Base-by-base conservation (phyloP, 2,888 invertebrate species). In the Drosophila koepferae region DNA sequence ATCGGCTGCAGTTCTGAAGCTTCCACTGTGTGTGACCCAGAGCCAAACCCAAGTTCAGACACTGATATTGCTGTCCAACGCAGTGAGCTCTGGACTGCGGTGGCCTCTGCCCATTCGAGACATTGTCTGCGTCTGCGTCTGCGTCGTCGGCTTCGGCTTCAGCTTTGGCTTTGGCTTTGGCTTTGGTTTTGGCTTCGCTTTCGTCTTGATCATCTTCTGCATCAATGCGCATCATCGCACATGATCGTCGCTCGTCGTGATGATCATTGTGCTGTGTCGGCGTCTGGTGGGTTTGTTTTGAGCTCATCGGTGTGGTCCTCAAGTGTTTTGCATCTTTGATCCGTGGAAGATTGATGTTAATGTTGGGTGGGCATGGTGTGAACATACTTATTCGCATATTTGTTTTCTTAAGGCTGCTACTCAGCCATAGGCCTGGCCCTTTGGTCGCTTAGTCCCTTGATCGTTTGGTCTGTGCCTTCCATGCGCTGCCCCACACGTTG, bases 261-360 rank as follows among this genome's bases (percentile, higher is more conserved):
- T 63, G 55, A 72, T 55, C 55, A 48, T 69, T 20, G n/a, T 20
- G 49, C 54, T 77, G 71, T 78, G 80, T 77, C 74, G 76, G 80
- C 65, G 66, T 77, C 60, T 61, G 71, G 46, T 67, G 70, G 31
- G 49, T 59, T 59, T 75, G 59, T 68, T 63, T 53, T 63, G 43
- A 54, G 61, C 67, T 46, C 60, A 81, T 85, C 76, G 81, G 88
- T 88, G 88, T 89, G 85, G 82, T 86, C 80, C 77, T 80, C 77
- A 84, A 87, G 88, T 90, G 90, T 88, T 87, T 90, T 88, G 87
- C 87, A 90, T 89, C 90, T 79, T 90, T 92, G 91, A 92, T 91
- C 92, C 91, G 89, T 90, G 89, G 82, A 91, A 91, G 91, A 91
- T 91, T 91, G 91, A 91, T 91, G 91, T 89, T 91, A 90, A 91